Conservation (phyloP, 2,888 invertebrate species). For the Pimpla rufipes region DNA sequence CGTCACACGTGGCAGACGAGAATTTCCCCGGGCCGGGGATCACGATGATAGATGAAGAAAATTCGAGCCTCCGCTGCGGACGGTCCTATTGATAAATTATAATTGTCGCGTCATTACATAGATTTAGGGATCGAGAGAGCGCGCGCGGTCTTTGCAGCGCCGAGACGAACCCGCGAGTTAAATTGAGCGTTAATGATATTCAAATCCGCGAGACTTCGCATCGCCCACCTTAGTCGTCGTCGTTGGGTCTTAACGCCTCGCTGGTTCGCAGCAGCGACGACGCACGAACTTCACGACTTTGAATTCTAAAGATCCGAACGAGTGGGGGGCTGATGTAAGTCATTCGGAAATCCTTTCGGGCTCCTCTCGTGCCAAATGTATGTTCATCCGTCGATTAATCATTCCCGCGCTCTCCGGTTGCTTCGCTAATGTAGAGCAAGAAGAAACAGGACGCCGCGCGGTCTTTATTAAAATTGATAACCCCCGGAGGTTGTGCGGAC, state of each 20-base stretch:
- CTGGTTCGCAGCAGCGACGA: constrained; percentile 43
- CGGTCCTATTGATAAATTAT: constrained; percentile 62
- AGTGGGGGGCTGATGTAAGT: constrained; percentile 15
- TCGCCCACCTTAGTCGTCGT: constrained; percentile 34
- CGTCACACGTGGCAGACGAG: not conserved
- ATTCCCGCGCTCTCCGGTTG: not conserved
- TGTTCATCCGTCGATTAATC: constrained; percentile 55
- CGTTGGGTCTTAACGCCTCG: constrained; percentile 72
- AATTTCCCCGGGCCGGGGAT: constrained; percentile 10
- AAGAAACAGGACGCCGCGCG: not conserved
- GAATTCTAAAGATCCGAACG: constrained; percentile 58
- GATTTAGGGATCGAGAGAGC: constrained; percentile 40
- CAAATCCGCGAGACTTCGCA: constrained; percentile 72
- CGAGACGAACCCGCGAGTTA: constrained; percentile 76
- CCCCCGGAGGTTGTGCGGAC: not conserved
- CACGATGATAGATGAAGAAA: constrained; percentile 45
- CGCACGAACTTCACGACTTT: constrained; percentile 33
- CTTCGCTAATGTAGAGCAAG: not conserved
- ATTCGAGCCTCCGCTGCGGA: constrained; percentile 18
- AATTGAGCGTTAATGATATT: constrained; percentile 83
- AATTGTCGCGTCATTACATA: constrained; percentile 77
- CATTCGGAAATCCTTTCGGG: constrained; percentile 27
- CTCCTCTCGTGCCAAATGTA: constrained; percentile 7
- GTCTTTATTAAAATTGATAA: constrained; percentile 8
- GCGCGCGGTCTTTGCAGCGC: constrained; percentile 46